phyloP scores from a whole-genome alignment of 2,797 vertebrate species.

The Anguilla pacifica region DNA sequence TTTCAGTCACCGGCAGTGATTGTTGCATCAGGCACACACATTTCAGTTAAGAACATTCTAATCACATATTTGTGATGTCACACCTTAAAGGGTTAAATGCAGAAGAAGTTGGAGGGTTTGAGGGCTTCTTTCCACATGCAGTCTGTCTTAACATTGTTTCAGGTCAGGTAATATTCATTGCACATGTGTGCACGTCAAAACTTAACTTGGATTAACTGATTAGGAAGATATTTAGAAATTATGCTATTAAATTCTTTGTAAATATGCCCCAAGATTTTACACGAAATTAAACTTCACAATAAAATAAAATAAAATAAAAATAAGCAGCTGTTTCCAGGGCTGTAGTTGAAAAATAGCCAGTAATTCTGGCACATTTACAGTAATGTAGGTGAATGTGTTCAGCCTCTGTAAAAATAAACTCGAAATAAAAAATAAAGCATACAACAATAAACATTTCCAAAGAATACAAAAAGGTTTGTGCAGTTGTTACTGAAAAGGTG shows the following conservation, averaged over 20 bases:
- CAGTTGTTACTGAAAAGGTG: constrained; percentile 59
- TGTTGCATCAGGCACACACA: too few species aligned
- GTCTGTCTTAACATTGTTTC: neutral
- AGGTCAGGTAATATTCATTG: neutral
- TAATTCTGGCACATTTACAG: too few species aligned
- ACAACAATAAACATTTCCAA: neutral
- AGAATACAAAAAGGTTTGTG: neutral
- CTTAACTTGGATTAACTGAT: neutral
- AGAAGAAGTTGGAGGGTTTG: neutral
- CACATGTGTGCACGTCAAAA: neutral
- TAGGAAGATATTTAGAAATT: too few species aligned
- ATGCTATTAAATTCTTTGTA: neutral
- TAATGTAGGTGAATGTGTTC: too few species aligned
- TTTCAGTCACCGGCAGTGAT: too few species aligned
- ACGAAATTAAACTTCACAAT: neutral
- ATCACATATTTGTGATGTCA: too few species aligned
- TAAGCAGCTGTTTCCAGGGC: too few species aligned
- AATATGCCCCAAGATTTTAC: neutral
- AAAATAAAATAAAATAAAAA: neutral
- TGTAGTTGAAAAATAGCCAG: too few species aligned
- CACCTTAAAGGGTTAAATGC: neutral
- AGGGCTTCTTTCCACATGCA: neutral
- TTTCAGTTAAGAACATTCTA: too few species aligned
- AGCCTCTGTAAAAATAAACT: neutral
- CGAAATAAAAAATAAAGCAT: neutral